These are phyloP conservation scores for Magallana angulata DNA, from an alignment of 1,140 invertebrate species.

Conservation along the genomic window DNA sequence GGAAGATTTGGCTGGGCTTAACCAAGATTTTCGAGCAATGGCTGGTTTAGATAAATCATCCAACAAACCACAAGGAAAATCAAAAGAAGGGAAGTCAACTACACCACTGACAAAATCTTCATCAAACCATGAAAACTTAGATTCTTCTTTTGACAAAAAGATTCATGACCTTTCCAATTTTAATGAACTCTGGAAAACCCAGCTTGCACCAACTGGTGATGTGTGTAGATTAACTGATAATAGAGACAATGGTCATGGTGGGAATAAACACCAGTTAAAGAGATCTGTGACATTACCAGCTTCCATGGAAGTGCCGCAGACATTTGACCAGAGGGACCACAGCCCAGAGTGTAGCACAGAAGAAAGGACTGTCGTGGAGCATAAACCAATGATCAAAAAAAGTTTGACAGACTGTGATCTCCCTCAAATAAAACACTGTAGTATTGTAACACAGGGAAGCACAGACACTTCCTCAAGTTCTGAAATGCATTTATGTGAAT, in stretches of 20 bases:
- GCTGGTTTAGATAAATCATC: constrained; percentile 40
- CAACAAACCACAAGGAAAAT: not conserved
- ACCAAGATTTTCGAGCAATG: constrained; percentile 58
- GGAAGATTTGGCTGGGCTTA: constrained; percentile 67
- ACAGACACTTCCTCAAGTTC: constrained; percentile 51
- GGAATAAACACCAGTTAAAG: constrained; percentile 40
- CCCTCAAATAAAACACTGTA: constrained; percentile 54
- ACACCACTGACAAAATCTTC: not conserved
- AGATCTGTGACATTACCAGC: constrained; percentile 54
- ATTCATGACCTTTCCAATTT: constrained; percentile 62
- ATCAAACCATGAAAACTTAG: constrained; percentile 4
- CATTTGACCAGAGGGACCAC: constrained; percentile 40
- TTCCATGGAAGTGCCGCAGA: constrained; percentile 48
- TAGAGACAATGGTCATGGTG: constrained; percentile 27
- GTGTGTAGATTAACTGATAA: constrained; percentile 44
- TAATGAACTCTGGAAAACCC: constrained; percentile 66
- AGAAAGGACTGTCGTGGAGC: constrained; percentile 53
- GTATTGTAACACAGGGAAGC: constrained; percentile 50
- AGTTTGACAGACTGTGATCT: constrained; percentile 59
- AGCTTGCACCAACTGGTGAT: constrained; percentile 66
- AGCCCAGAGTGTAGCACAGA: constrained; percentile 58
- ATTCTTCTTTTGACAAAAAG: constrained; percentile 53
- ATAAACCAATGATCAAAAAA: constrained; percentile 63
- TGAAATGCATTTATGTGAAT: not conserved
- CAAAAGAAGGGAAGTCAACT: not conserved